Base-by-base conservation (phyloP, 2,888 invertebrate species). In the Tupiocoris notatus region DNA sequence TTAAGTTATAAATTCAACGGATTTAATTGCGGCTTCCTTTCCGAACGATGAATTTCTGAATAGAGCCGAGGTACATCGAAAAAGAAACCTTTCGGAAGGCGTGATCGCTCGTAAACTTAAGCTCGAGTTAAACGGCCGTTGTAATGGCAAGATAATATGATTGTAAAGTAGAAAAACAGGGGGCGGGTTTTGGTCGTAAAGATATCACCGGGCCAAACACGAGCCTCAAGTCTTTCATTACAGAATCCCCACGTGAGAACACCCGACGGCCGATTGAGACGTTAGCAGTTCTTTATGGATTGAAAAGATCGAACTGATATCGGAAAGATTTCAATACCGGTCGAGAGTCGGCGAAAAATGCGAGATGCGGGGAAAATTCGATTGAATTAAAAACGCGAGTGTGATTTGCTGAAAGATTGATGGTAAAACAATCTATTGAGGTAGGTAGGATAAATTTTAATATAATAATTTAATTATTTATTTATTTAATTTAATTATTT, bases 221-320 rank as follows among this genome's bases (percentile, higher is more conserved):
- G 59, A 59, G 70, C 22, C 59, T 16, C n/a, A 59, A 56, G 68
- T 70, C 70, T 70, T 70, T 70, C 70, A 70, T 70, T 70, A 70
- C 59, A 12, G 57, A 59, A 16, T 22, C 58, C 39, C 3, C 39
- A 39, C 39, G 39, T 7, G 39, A 7, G 6, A 7, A 12, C 12
- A 39, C 39, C n/a, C 25, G 23, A 3, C 65, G 25, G 65, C 16
- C 20, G 57, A 70, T 70, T 70, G 70, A 70, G 70, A 70, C 54
- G 70, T 59, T 68, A 68, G 58, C 58, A 58, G 66, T 70, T 70
- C 70, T 70, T 70, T 70, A 70, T 70, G 70, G 59, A 39, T 39
- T 12, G 39, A 39, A 39, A 39, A 39, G 6, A 39, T 39, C 39
- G 6, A 39, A 39, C 39, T 39, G 12, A 39, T n/a, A n/a, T n/a